Percentiles rank a stretch among this genome's conserved stretches.
phyloP scores from a whole-genome alignment of 2,888 invertebrate genomes.

The Chelonus formosanus region DNA sequence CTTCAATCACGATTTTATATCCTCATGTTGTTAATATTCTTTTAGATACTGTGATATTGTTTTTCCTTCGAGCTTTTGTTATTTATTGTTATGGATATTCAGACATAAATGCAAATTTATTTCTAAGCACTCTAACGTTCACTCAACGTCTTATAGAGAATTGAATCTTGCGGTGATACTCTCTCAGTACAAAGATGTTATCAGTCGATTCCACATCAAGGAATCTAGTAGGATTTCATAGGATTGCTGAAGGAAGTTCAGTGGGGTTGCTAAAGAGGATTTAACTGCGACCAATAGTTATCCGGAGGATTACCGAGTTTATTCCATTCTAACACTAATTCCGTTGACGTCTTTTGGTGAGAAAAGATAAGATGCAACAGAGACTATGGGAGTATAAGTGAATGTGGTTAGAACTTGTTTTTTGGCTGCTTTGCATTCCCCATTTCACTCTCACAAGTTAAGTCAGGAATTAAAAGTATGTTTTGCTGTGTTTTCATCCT shows the following conservation, averaged over 20 bases:
- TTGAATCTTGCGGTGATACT: conserved; percentile 4
- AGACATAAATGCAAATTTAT: too few species aligned
- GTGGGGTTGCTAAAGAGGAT: conserved; percentile 29
- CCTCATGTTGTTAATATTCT: neutral
- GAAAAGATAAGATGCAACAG: conserved; percentile 25
- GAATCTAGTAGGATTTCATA: conserved; percentile 14
- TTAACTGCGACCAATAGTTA: conserved; percentile 26
- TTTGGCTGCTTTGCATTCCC: too few species aligned
- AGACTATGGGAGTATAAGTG: too few species aligned
- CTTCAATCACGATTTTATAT: conserved; percentile 8
- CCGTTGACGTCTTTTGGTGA: conserved; percentile 25
- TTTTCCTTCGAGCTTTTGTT: neutral
- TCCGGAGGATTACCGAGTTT: conserved; percentile 29
- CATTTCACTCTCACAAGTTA: too few species aligned
- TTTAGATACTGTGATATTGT: conserved; percentile 4
- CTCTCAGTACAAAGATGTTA: neutral
- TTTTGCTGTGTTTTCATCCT: too few species aligned
- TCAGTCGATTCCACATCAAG: conserved; percentile 14
- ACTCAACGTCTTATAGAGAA: neutral
- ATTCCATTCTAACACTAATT: conserved; percentile 29
- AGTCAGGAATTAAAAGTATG: too few species aligned
- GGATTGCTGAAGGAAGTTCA: conserved; percentile 18
- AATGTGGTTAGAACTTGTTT: too few species aligned
- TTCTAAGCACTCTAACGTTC: too few species aligned
- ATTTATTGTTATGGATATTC: too few species aligned